Base-by-base conservation (phyloP, 2,888 invertebrate species). In the Drosophila kambysellisi region DNA sequence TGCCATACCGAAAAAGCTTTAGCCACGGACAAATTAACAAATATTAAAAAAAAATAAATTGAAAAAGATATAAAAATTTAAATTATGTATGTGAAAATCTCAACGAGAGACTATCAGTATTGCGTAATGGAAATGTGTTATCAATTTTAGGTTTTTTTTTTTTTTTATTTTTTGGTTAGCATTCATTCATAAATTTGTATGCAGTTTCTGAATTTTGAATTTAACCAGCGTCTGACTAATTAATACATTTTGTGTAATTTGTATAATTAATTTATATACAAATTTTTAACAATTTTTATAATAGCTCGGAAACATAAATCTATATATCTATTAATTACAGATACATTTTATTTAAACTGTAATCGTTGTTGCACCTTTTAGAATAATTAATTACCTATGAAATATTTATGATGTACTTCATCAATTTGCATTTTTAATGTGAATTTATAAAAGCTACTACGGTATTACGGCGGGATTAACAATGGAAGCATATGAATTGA, bases 351-450 rank as follows among this genome's bases (percentile, higher is more conserved):
- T 72, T 84, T 68, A 39, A 60, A 67, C 41, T 86, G 66, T 77
- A 73, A 65, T 68, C 62, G 74, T 78, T 86, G 89, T 88, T 90
- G 90, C 81, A 79, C 75, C 62, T 64, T 76, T 80, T 69, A 81
- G 70, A 69, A 67, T 63, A 73, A 73, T 68, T 71, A 84, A 76
- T 74, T 37, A 70, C 71, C 69, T 64, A 71, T 83, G 57, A 66
- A 73, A 76, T 78, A 79, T 75, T 86, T 77, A 68, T 74, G 57
- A 74, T 86, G 63, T 71, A 54, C 50, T 70, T 50, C 43, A 70
- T 73, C 37, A 51, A 71, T 70, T 81, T 57, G 78, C 63, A 73
- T 67, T 43, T 62, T 67, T 56, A 54, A 70, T 81, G 52, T 66
- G 69, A 70, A 68, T 62, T 62, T 58, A 64, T 67, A 71, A 59